Percentiles rank a stretch among this genome's conserved stretches.
Conservation (phyloP, 2,797 vertebrate genomes). For the Falco biarmicus region DNA sequence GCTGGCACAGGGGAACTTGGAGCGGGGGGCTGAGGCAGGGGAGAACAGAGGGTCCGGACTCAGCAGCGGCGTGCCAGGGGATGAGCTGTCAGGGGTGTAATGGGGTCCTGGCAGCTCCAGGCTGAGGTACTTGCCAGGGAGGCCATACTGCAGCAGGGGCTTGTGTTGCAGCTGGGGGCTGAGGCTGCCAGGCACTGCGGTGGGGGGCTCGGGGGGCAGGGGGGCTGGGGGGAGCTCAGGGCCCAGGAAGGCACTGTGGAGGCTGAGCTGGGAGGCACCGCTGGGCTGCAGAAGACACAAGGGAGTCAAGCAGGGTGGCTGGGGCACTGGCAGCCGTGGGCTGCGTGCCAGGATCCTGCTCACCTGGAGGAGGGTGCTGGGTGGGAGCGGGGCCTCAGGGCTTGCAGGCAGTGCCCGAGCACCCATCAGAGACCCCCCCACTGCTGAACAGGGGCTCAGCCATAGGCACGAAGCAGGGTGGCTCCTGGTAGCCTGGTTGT, state of each 20-base stretch:
- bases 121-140: constrained; percentile 72
- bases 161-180: constrained; percentile 75
- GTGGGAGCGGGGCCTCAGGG: not conserved
- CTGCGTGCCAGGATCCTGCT: not conserved
- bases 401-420: not conserved
- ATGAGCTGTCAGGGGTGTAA: constrained; percentile 18
- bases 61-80: constrained; percentile 42
- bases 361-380: constrained; percentile 68
- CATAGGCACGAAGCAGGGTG: constrained; percentile 54
- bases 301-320: not conserved
- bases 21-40: constrained; percentile 45
- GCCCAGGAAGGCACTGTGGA: constrained; percentile 44
- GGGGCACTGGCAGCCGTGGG: fast-evolving
- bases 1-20: constrained; percentile 79
- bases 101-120: constrained; percentile 68
- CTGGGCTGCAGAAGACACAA: constrained; percentile 51
- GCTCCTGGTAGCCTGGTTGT: constrained; percentile 62
- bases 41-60: constrained; percentile 73
- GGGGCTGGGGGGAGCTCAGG: constrained; percentile 61
- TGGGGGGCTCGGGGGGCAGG: not conserved
- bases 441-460: constrained; percentile 48
- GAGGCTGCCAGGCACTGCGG: constrained; percentile 23
- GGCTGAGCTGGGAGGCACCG: constrained; percentile 54
- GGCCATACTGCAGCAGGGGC: constrained; percentile 73
- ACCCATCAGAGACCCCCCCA: constrained; percentile 30